Base-by-base conservation (phyloP, 2,113 vertebrate genomes). In the Callipepla californica region DNA sequence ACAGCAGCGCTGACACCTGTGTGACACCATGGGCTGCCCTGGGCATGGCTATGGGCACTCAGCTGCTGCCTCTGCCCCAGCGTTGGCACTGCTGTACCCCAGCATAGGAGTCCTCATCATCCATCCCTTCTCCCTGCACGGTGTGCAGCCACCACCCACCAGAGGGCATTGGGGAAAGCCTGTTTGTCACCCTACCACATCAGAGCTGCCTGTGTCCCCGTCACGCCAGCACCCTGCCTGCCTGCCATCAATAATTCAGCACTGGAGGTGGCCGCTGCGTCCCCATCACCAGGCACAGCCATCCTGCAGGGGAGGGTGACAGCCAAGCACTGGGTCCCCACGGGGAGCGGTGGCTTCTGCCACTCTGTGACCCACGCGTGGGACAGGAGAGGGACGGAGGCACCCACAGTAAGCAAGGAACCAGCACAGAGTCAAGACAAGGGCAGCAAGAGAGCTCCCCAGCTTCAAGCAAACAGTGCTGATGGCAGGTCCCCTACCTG, bases 361-460 rank as follows among this genome's bases (percentile, higher is more conserved):
- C 53, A 45, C 20, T 1, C 10, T 4, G n/a, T 13, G 23, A 22
- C 36, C 40, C 0, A 0, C 16, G 19, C 0, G 30, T 34, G 40
- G 17, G 67, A 28, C n/a, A 11, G 28, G 26, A 48, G 26, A 68
- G 44, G 32, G 34, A 57, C 3, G 32, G 77, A 68, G 34, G 8
- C 0, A 1, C n/a, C 68, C 25, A 23, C 48, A 38, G 55, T 76
- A 59, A 40, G 20, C 2, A 3, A 0, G 0, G 47, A 85, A 68
- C 48, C 68, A 77, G 2, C 30, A 23, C 0, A 0, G 78, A 53
- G 80, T 38, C 2, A 9, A 53, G n/a, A 20, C n/a, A 40, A 40
- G 76, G 55, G 59, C 59, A 70, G 94, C 66, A 70, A 84, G 76
- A 66, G 34, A 69, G 6, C 11, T 65, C 78, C 80, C 48, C 47